Evolutionary conservation across 2,888 invertebrate genomes (phyloP).

Genomic region (Tridacna crocea): DNA sequence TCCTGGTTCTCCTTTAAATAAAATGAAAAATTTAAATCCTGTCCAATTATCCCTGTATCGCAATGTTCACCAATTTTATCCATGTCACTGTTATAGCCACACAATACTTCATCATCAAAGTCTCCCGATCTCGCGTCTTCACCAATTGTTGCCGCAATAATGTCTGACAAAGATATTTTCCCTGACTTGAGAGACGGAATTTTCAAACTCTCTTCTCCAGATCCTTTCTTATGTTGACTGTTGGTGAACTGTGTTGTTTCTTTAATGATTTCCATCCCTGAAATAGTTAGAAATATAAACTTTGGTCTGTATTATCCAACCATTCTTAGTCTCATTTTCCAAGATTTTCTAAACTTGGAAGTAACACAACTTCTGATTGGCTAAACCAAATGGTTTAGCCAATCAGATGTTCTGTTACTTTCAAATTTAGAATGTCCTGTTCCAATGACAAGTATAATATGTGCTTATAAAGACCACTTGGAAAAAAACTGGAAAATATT

Average conservation of each 20-base stretch:
- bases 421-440: no score
- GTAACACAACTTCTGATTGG: no score
- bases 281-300: neutral
- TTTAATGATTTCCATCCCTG: neutral
- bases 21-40: conserved; percentile 28
- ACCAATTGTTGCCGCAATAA: conserved; percentile 60
- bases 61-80: neutral
- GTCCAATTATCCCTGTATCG: neutral
- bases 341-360: no score
- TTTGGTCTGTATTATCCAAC: no score
- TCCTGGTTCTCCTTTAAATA: neutral
- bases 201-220: conserved; percentile 27
- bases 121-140: conserved; percentile 47
- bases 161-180: conserved; percentile 50
- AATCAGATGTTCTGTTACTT: no score
- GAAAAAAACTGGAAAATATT: no score
- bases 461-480: no score
- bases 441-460: no score
- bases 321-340: no score
- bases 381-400: no score
- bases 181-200: conserved; percentile 30
- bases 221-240: neutral
- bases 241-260: neutral
- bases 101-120: neutral
- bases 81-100: neutral